Evolutionary conservation across 2,797 vertebrate species (phyloP).

Genomic region (Danio jaintianensis): DNA sequence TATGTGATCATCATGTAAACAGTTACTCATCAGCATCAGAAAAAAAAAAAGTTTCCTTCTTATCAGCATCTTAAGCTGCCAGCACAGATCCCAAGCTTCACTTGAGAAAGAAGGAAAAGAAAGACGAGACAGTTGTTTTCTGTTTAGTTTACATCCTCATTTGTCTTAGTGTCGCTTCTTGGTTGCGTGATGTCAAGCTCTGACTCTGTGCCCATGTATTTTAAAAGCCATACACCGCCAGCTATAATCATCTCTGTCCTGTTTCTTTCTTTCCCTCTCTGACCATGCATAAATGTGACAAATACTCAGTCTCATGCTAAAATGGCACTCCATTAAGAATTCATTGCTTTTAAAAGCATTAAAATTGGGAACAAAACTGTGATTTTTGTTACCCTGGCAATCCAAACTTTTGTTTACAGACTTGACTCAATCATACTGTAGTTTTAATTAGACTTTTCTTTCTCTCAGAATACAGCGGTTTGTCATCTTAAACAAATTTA

Average conservation of each 20-base stretch:
- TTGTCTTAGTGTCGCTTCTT: conserved; percentile 31
- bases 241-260: conserved; percentile 22
- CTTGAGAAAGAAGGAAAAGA: neutral
- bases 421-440: neutral
- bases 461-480: neutral
- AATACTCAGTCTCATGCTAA: conserved; percentile 25
- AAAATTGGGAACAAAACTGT: conserved; percentile 10
- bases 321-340: conserved; percentile 20
- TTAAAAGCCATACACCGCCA: conserved; percentile 11
- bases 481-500: conserved; percentile 13
- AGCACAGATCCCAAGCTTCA: conserved; percentile 5
- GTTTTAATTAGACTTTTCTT: neutral
- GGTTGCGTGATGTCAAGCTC: conserved; percentile 25
- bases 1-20: conserved; percentile 10
- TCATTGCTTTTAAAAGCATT: conserved; percentile 29
- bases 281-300: conserved; percentile 17
- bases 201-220: conserved; percentile 34
- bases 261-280: neutral
- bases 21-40: neutral
- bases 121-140: conserved; percentile 20
- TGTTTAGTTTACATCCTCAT: conserved; percentile 27
- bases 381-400: conserved; percentile 15
- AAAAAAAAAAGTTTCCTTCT: neutral
- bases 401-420: neutral
- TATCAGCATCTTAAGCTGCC: neutral